Conservation (phyloP, 2,113 vertebrate species). For the Scolopax mira region DNA sequence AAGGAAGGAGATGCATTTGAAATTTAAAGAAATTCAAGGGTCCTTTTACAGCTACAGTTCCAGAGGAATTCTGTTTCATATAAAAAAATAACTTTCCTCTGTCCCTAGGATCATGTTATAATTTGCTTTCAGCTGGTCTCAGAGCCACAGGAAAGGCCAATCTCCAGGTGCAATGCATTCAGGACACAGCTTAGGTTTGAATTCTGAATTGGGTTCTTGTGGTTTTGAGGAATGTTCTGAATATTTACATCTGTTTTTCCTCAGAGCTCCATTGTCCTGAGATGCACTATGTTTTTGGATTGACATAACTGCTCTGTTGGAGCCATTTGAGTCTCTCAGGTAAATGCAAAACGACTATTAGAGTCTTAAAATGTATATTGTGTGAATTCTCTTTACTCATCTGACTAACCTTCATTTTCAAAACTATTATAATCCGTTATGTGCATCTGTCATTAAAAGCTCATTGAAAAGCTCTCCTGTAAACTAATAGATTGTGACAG, state of each 20-base stretch:
- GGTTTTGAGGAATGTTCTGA: background rate
- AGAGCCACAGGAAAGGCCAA: background rate
- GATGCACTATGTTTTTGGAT: background rate
- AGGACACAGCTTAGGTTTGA: background rate
- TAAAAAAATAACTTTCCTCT: background rate
- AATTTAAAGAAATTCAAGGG: background rate
- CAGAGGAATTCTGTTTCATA: background rate
- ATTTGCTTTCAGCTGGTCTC: background rate
- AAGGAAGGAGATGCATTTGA: background rate
- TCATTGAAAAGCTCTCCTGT: background rate
- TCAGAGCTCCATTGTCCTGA: background rate
- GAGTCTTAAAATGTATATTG: background rate
- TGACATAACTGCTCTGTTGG: background rate
- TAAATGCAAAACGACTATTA: background rate
- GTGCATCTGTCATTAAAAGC: background rate
- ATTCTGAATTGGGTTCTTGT: conserved; percentile 16
- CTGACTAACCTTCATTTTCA: background rate
- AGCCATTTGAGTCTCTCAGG: background rate
- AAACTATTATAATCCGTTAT: background rate
- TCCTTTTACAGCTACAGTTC: background rate
- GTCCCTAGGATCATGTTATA: background rate
- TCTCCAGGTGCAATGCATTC: background rate
- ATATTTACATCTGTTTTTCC: background rate
- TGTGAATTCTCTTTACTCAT: background rate
- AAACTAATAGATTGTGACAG: background rate